Evolutionary conservation across 1,140 invertebrate species (phyloP).

Genomic region (Coelopa frigida): DNA sequence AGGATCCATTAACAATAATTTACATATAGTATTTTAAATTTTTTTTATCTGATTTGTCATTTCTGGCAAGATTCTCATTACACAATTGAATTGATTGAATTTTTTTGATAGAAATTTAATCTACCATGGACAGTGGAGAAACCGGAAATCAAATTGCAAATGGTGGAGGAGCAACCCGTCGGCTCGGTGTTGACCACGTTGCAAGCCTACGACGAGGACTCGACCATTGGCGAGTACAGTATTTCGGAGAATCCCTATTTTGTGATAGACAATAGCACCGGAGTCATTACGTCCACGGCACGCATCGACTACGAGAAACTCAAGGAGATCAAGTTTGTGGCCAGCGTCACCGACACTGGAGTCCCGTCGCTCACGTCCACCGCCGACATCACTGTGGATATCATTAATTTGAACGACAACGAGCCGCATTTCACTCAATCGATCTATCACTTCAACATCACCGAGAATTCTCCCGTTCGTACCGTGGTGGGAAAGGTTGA

Average conservation of each 20-base stretch:
- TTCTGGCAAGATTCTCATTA: not conserved
- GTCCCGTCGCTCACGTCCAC: conserved; percentile 69
- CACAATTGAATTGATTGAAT: not conserved
- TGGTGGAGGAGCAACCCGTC: conserved; percentile 76
- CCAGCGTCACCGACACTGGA: conserved; percentile 76
- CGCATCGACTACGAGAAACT: conserved; percentile 77
- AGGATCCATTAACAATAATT: conserved; percentile 5
- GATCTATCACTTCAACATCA: conserved; percentile 61
- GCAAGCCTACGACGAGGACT: conserved; percentile 74
- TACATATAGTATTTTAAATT: not conserved
- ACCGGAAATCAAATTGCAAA: conserved; percentile 58
- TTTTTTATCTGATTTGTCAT: conserved; percentile 2
- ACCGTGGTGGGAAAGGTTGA: conserved; percentile 61
- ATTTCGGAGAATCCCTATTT: conserved; percentile 59
- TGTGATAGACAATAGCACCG: conserved; percentile 66
- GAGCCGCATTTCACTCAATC: conserved; percentile 65
- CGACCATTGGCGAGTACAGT: conserved; percentile 67
- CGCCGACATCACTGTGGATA: conserved; percentile 65
- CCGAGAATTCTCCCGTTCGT: conserved; percentile 66
- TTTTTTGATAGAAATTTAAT: conserved; percentile 47
- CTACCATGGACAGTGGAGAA: conserved; percentile 66
- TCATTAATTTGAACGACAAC: conserved; percentile 83
- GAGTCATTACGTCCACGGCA: conserved; percentile 70
- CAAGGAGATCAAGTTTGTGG: conserved; percentile 67
- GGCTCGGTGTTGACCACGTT: conserved; percentile 74